Evolutionary conservation across 2,888 invertebrate species (phyloP).

Genomic region (Unio delphinus): DNA sequence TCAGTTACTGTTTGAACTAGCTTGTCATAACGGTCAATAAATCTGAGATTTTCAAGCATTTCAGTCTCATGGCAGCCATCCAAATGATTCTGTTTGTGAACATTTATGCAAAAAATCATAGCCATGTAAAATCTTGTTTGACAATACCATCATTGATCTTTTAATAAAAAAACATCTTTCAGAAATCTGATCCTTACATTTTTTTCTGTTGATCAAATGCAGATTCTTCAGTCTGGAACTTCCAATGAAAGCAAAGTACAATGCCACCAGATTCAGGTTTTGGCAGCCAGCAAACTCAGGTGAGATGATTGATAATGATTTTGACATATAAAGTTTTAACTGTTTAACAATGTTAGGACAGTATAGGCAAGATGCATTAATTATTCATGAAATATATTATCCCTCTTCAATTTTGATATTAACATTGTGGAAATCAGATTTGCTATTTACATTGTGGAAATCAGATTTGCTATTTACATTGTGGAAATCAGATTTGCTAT

Average conservation of each 20-base stretch:
- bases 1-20: too few species aligned
- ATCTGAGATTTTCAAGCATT: too few species aligned
- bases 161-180: not conserved
- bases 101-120: too few species aligned
- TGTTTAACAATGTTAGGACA: too few species aligned
- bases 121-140: too few species aligned
- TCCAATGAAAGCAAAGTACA: conserved; percentile 63
- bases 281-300: conserved; percentile 71
- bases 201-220: conserved; percentile 6
- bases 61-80: too few species aligned
- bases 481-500: not conserved
- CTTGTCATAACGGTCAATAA: too few species aligned
- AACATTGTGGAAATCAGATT: not conserved
- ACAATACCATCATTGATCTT: not conserved
- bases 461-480: not conserved
- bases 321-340: not conserved
- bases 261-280: conserved; percentile 70
- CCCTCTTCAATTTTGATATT: not conserved
- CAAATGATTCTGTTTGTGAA: too few species aligned
- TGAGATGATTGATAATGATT: conserved; percentile 21
- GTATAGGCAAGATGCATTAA: not conserved
- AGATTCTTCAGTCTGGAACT: conserved; percentile 65
- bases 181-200: not conserved
- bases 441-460: not conserved
- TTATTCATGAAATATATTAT: conserved; percentile 1